Conservation (phyloP, 35 echinoderm and acorn worm genomes). For the Ophiothrix spiculata region DNA sequence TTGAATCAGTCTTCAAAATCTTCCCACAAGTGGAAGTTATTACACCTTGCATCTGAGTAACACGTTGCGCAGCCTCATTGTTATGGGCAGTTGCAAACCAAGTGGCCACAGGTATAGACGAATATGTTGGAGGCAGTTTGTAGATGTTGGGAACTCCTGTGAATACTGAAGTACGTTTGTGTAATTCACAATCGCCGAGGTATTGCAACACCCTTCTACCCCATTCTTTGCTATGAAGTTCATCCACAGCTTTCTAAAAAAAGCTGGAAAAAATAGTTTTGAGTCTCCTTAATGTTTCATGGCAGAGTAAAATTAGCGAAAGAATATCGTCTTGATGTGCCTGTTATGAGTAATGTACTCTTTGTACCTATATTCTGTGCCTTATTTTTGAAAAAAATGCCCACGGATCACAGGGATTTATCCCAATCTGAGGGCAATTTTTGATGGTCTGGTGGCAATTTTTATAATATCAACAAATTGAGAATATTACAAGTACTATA, state of each 20-base stretch:
- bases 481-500: no score
- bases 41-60: slow-evolving; percentile 44
- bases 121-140: not conserved
- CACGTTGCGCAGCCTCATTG: slow-evolving; percentile 34
- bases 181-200: slow-evolving; percentile 3
- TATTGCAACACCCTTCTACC: not conserved
- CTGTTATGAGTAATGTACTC: no score
- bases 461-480: no score
- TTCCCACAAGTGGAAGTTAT: slow-evolving; percentile 51
- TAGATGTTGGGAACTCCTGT: not conserved
- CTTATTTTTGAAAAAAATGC: no score
- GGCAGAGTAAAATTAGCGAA: no score
- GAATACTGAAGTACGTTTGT: not conserved
- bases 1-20: slow-evolving; percentile 65
- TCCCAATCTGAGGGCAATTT: no score
- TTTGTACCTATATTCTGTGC: no score
- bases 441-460: no score
- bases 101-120: not conserved
- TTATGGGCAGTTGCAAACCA: slow-evolving; percentile 3
- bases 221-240: slow-evolving; percentile 19
- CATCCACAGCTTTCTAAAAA: not conserved
- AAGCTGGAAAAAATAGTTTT: no score
- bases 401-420: no score
- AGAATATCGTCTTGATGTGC: no score
- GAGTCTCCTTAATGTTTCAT: no score